Evolutionary conservation across 2,888 invertebrate genomes (phyloP).

Genomic region (Nymphalis c-album): DNA sequence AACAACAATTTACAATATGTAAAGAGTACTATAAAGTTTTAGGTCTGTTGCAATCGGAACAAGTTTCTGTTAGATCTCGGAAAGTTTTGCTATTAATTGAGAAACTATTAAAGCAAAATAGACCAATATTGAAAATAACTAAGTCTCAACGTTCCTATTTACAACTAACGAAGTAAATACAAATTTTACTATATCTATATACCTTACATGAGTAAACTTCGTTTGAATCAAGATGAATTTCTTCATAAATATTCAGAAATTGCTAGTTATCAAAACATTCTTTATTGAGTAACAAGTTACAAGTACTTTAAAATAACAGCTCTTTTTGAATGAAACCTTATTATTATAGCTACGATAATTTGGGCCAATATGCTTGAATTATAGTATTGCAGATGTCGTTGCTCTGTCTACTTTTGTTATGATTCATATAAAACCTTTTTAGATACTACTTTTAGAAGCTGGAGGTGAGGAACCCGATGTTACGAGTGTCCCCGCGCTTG

Average conservation of each 20-base stretch:
- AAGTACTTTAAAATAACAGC: too few relatives aligned
- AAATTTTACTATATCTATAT: background rate
- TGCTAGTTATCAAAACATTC: too few relatives aligned
- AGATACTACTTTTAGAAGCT: conserved; percentile 85
- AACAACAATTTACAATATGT: conserved; percentile 2
- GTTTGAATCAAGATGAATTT: too few relatives aligned
- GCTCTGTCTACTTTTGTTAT: background rate
- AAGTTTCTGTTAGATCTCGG: conserved; percentile 24
- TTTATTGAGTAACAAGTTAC: too few relatives aligned
- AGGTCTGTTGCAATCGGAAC: conserved; percentile 25
- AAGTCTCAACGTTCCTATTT: conserved; percentile 9
- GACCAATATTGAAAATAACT: conserved; percentile 26
- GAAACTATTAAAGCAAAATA: conserved; percentile 28
- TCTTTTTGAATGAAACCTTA: too few relatives aligned
- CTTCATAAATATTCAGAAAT: background rate
- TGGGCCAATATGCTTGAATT: too few relatives aligned
- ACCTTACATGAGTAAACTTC: background rate
- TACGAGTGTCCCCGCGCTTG: conserved; percentile 84
- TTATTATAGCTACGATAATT: too few relatives aligned
- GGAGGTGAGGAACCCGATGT: conserved; percentile 85
- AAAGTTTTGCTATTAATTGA: conserved; percentile 30
- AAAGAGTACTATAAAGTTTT: conserved; percentile 18
- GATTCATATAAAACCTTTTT: conserved; percentile 6
- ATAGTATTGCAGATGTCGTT: too few relatives aligned
- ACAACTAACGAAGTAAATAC: background rate